Evolutionary conservation across 53 echinoderm and acorn worm genomes (phyloP), one percentile per base, ranked within the genome.

Genomic region (Holothuria scabra): DNA sequence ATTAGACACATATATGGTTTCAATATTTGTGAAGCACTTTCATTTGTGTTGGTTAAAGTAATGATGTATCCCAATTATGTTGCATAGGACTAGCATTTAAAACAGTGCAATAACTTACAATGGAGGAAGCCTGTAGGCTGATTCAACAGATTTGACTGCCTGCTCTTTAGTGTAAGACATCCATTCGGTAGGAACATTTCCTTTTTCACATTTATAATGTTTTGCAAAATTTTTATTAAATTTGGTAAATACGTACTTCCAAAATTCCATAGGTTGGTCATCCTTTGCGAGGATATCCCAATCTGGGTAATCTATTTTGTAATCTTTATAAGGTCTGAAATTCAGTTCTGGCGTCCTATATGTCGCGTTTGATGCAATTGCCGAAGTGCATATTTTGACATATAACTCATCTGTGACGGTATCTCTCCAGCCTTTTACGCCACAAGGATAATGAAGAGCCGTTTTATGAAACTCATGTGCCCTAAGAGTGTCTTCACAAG

Each of bases 381-480:
- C 59, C 16, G 78, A 76, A 19, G 78, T 76, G 9, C 78, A 76
- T 76, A 76, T 24, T 14, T 59, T 1, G 3, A 30, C 31, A 19
- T 28, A 13, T 14, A 76, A 31, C 6, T 76, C 25, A 1, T 23
- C 6, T 28, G 78, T 25, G 1, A 55, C 4, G 0, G 18, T 32
- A 30, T 76, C 19, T 5, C 34, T 52, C 78, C 78, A 76, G 0
- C 78, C 78, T 31, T 56, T 76, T 1, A 76, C 23, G 18, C 78
- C 78, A 12, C 78, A 58, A 19, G 78, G 78, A 1, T 76, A 76
- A 9, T 76, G 78, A 20, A 76, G 18, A 21, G 24, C 32, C 26
- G 59, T 76, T 59, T 76, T 56, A 25, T 76, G 78, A 56, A 56
- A 76, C 11, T 76, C 78, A 32, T 76, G 78, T 24, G 12, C 31